Percentiles rank a stretch among this genome's conserved stretches.
Evolutionary conservation across 1,140 invertebrate species (phyloP).

Genomic region (Ericerus pela): DNA sequence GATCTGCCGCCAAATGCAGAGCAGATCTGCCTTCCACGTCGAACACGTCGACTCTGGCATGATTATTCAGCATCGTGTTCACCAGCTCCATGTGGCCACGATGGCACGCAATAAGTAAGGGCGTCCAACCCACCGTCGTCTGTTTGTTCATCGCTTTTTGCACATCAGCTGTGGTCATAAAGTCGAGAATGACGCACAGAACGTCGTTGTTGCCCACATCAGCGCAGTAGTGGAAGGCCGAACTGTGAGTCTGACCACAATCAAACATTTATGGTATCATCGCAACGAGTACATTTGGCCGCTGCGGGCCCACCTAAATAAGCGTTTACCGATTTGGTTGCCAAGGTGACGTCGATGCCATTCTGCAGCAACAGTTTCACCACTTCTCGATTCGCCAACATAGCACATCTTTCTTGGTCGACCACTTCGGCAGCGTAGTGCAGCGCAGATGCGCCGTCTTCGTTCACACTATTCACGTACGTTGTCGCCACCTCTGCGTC

Average conservation of each 20-base stretch:
- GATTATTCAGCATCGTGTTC: slow-evolving; percentile 69
- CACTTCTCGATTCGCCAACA: slow-evolving; percentile 65
- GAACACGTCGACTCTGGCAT: slow-evolving; percentile 96
- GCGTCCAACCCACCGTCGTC: slow-evolving; percentile 84
- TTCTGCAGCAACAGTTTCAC: slow-evolving; percentile 74
- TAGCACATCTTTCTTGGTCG: slow-evolving; percentile 60
- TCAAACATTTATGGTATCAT: not conserved
- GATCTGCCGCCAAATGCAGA: slow-evolving; percentile 86
- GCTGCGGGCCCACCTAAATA: no score
- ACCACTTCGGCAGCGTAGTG: slow-evolving; percentile 75
- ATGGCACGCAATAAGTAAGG: slow-evolving; percentile 79
- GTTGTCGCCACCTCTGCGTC: slow-evolving; percentile 49
- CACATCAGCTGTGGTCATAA: slow-evolving; percentile 70
- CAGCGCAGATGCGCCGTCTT: slow-evolving; percentile 83
- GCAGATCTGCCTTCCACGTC: slow-evolving; percentile 90
- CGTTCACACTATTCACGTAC: slow-evolving; percentile 67
- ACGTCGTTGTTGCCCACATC: slow-evolving; percentile 91
- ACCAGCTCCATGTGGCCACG: slow-evolving; percentile 35
- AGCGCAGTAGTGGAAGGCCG: slow-evolving; percentile 88
- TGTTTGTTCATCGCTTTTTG: slow-evolving; percentile 89
- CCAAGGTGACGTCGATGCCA: slow-evolving; percentile 71
- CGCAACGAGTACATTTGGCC: no score
- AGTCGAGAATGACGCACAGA: slow-evolving; percentile 77
- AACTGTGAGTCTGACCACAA: slow-evolving; percentile 58
- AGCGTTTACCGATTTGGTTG: slow-evolving; percentile 50